Percentiles rank a stretch among this genome's conserved stretches.
phyloP scores from a whole-genome alignment of 2,797 vertebrate genomes.

The Pipistrellus kuhlii region DNA sequence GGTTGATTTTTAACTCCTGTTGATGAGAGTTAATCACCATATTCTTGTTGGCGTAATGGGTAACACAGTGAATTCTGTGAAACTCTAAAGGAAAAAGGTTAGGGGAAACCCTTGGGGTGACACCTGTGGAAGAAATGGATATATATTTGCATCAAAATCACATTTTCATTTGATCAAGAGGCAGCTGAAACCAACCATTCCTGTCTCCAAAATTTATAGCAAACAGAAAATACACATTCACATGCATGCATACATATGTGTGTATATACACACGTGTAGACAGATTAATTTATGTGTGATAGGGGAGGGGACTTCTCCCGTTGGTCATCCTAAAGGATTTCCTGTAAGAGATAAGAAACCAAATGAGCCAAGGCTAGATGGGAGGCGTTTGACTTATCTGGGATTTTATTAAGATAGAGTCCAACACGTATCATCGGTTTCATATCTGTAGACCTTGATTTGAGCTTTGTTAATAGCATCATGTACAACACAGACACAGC shows the following conservation, averaged over 20 bases:
- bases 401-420: not conserved
- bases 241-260: not conserved
- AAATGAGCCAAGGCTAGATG: not conserved
- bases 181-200: not conserved
- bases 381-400: slow-evolving; percentile 24
- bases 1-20: slow-evolving; percentile 67
- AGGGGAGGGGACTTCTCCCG: not conserved
- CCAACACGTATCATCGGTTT: not conserved
- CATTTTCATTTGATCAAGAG: not conserved
- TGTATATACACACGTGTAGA: fast-evolving
- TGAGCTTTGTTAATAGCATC: slow-evolving; percentile 33
- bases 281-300: not conserved
- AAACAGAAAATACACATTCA: not conserved
- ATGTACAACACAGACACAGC: not conserved
- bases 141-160: slow-evolving; percentile 9
- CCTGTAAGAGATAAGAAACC: not conserved
- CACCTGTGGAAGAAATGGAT: not conserved
- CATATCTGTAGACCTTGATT: not conserved
- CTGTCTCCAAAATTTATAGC: not conserved
- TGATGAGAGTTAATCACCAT: slow-evolving; percentile 14
- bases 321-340: not conserved
- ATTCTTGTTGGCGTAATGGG: slow-evolving; percentile 29
- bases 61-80: slow-evolving; percentile 14
- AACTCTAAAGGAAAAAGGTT: not conserved
- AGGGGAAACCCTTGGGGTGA: slow-evolving; percentile 19